These are phyloP conservation scores for Hylaeus volcanicus DNA, from an alignment of 1,140 invertebrate species.

Conservation along the genomic window DNA sequence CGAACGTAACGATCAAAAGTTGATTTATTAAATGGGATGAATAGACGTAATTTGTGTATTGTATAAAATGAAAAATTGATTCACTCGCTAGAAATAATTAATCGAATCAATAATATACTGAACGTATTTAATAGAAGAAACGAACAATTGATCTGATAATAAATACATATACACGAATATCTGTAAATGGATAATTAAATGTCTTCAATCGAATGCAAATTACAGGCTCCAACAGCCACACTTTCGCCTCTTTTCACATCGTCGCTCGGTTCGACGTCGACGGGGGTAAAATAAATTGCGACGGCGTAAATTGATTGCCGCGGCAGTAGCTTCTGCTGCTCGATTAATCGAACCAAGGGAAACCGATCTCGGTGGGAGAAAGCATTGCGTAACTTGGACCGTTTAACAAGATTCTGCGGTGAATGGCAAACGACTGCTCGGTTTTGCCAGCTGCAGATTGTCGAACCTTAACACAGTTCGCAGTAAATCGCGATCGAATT, in stretches of 20 bases:
- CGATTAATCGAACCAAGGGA: constrained; percentile 53
- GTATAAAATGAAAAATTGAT: too few species aligned
- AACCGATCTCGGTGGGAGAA: constrained; percentile 20
- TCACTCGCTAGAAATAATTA: too few species aligned
- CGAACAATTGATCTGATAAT: too few species aligned
- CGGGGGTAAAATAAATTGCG: constrained; percentile 33
- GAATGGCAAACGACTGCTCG: constrained; percentile 46
- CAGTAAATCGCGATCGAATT: constrained; percentile 43
- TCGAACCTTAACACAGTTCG: constrained; percentile 44
- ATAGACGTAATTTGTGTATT: too few species aligned
- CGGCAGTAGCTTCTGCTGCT: constrained; percentile 38
- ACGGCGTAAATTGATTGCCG: constrained; percentile 24
- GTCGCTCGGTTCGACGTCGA: not conserved
- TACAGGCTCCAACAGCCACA: too few species aligned
- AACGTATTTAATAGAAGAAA: too few species aligned
- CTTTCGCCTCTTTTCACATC: not conserved
- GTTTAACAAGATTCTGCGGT: constrained; percentile 61
- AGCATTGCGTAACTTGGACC: constrained; percentile 51
- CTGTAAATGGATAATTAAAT: too few species aligned
- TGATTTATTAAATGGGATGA: too few species aligned
- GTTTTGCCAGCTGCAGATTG: constrained; percentile 46
- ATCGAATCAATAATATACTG: too few species aligned
- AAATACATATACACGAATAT: too few species aligned
- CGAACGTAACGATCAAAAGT: too few species aligned
- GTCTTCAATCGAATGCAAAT: too few species aligned